Evolutionary conservation across 2,888 invertebrate genomes (phyloP).

Genomic region (Euclidia mi): DNA sequence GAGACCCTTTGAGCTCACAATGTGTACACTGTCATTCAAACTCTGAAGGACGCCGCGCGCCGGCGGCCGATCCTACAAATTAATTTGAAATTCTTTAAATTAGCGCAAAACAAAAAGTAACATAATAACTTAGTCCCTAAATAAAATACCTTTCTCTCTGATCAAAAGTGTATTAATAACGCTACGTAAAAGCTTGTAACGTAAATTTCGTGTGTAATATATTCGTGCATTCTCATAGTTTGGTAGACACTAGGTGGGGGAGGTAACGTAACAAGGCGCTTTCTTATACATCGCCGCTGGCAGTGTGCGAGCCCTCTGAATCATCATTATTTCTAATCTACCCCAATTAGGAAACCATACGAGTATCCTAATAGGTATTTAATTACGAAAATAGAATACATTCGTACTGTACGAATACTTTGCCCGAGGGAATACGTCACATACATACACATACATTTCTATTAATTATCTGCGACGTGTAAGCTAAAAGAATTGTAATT

Average conservation of each 20-base stretch:
- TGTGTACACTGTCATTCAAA: conserved; percentile 16
- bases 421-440: too few species aligned
- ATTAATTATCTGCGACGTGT: not conserved
- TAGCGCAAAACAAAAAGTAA: too few species aligned
- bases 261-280: not conserved
- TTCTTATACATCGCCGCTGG: conserved; percentile 9
- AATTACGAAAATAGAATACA: conserved; percentile 39
- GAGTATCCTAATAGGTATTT: conserved; percentile 54
- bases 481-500: too few species aligned
- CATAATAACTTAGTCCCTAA: too few species aligned
- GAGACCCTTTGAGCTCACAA: conserved; percentile 39
- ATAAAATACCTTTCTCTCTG: too few species aligned
- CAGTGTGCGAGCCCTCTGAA: conserved; percentile 34
- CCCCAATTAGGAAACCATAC: conserved; percentile 64
- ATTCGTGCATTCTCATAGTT: not conserved
- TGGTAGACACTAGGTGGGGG: not conserved
- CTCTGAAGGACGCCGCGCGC: conserved; percentile 9
- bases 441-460: not conserved
- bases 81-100: conserved; percentile 10
- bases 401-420: too few species aligned
- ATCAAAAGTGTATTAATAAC: not conserved
- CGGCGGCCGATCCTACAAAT: conserved; percentile 12
- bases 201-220: not conserved
- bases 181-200: not conserved
- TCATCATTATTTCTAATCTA: conserved; percentile 61